phyloP scores from a whole-genome alignment of 35 echinoderm and acorn worm genomes.

The Stichopus chloronotus region DNA sequence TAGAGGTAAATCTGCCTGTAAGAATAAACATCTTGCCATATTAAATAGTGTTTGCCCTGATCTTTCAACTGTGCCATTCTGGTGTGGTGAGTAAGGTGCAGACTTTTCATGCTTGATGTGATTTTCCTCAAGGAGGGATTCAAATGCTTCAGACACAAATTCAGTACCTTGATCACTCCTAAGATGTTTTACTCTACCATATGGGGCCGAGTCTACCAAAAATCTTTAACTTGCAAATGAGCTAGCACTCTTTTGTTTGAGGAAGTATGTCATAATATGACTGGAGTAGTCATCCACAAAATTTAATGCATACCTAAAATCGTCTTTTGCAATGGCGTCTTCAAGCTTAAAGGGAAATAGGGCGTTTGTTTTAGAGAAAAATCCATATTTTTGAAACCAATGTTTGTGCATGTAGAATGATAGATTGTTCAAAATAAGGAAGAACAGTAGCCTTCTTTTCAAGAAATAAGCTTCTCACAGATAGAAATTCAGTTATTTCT shows the following conservation, averaged over 20 bases:
- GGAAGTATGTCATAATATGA: constrained; percentile 25
- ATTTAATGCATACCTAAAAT: constrained; percentile 44
- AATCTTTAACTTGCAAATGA: constrained; percentile 24
- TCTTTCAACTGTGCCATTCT: constrained; percentile 6
- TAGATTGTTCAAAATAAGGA: too few relatives aligned
- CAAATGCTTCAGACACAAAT: constrained; percentile 31
- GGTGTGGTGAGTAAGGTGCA: constrained; percentile 61
- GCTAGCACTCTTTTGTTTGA: constrained; percentile 51
- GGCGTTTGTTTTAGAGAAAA: too few relatives aligned
- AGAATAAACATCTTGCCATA: constrained; percentile 56
- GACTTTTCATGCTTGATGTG: constrained; percentile 48
- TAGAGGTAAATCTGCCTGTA: constrained; percentile 39
- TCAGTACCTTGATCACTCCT: constrained; percentile 47
- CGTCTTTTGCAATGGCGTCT: constrained; percentile 5
- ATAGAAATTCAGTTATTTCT: too few relatives aligned
- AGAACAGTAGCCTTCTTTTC: too few relatives aligned
- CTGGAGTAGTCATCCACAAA: constrained; percentile 62
- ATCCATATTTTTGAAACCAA: too few relatives aligned
- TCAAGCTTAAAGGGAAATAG: neutral
- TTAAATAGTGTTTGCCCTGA: neutral
- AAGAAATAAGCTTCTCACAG: too few relatives aligned
- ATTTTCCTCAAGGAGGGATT: constrained; percentile 46
- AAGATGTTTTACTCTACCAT: constrained; percentile 45
- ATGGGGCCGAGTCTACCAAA: constrained; percentile 9
- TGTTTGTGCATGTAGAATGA: too few relatives aligned